A percentile compares a stretch with the other conserved stretches of the same genome.
These are phyloP conservation scores for Caenorhabditis japonica DNA, from an alignment of 2,888 invertebrate species.

Conservation along the genomic window DNA sequence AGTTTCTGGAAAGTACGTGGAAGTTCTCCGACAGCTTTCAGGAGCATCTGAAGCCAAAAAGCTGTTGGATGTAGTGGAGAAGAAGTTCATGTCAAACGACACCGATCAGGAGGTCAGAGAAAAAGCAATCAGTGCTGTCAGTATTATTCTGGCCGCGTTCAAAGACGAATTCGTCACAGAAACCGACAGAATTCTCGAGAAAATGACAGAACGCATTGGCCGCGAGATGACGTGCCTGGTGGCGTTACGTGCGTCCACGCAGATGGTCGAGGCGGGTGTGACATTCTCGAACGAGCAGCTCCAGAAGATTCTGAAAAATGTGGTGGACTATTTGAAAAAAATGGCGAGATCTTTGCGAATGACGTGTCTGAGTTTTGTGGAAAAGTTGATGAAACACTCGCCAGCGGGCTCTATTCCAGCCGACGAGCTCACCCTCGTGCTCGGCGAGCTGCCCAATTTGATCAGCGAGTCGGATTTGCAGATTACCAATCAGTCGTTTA, in stretches of 20 bases:
- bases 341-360: conserved; percentile 30
- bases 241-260: conserved; percentile 90
- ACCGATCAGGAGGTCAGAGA: conserved; percentile 99
- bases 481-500: conserved; percentile 85
- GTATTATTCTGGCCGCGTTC: conserved; percentile 86
- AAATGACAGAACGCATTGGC: conserved; percentile 92
- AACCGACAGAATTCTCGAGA: conserved; percentile 86
- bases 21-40: conserved; percentile 8
- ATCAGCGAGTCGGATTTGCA: conserved; percentile 94
- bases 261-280: conserved; percentile 55
- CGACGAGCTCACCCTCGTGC: conserved; percentile 52
- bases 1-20: conserved; percentile 34
- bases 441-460: conserved; percentile 90
- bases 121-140: conserved; percentile 94
- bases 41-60: conserved; percentile 72
- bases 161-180: conserved; percentile 84
- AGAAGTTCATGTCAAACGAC: conserved; percentile 91
- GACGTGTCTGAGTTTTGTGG: conserved; percentile 22
- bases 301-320: conserved; percentile 1
- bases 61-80: conserved; percentile 87
- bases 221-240: conserved; percentile 97
- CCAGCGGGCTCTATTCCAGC: conserved; percentile 14
- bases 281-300: conserved; percentile 2
- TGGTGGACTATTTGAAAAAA: conserved; percentile 36
- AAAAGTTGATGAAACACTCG: conserved; percentile 82